These are phyloP conservation scores for Pachyseris speciosa DNA, from an alignment of 64 coral and sea anemone species.

Conservation along the genomic window DNA sequence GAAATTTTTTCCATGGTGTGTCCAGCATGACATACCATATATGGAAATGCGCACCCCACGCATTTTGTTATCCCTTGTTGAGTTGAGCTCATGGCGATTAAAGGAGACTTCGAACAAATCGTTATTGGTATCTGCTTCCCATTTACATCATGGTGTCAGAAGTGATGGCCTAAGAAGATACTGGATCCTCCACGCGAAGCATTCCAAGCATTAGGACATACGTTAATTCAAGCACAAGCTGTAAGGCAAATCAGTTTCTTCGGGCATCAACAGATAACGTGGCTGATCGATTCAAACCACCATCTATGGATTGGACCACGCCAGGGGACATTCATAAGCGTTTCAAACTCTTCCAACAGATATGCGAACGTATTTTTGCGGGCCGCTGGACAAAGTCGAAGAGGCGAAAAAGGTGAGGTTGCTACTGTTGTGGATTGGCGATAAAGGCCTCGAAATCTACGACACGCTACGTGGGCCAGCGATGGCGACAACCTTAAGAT, in stretches of 20 bases:
- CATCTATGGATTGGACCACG: too few relatives aligned
- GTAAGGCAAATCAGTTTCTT: not conserved
- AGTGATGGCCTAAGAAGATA: too few relatives aligned
- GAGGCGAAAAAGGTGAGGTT: too few relatives aligned
- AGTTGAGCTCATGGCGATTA: too few relatives aligned
- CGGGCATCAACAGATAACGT: conserved; percentile 4
- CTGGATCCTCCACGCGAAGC: not conserved
- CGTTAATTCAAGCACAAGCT: not conserved
- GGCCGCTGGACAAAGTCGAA: conserved; percentile 24
- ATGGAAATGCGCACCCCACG: too few relatives aligned
- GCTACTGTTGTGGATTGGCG: conserved; percentile 58
- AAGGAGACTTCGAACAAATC: too few relatives aligned
- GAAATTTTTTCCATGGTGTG: too few relatives aligned
- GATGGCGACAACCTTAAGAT: conserved; percentile 18
- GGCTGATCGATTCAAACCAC: too few relatives aligned
- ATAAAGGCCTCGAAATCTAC: too few relatives aligned
- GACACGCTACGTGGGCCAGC: conserved; percentile 30
- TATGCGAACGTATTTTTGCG: conserved; percentile 67
- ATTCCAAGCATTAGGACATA: not conserved
- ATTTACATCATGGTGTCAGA: not conserved
- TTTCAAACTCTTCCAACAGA: conserved; percentile 75
- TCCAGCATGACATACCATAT: too few relatives aligned
- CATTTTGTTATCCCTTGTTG: too few relatives aligned
- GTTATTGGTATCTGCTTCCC: not conserved
- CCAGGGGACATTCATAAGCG: too few relatives aligned